These are phyloP conservation scores for Osedax fenrisi DNA, from an alignment of 2,888 invertebrate species.

Conservation along the genomic window DNA sequence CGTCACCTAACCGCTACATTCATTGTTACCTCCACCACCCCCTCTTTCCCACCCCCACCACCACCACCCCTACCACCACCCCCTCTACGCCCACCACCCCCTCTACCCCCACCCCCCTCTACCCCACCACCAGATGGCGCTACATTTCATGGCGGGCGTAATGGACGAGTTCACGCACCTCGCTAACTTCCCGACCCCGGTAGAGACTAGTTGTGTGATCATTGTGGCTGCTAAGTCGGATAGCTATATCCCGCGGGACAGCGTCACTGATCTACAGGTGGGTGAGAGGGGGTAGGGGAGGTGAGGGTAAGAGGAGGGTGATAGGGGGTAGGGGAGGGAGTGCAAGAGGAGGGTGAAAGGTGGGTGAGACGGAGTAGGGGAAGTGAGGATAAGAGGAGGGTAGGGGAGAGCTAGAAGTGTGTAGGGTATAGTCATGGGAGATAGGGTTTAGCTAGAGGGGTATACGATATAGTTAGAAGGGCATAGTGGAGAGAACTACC, in stretches of 20 bases:
- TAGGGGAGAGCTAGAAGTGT: neutral
- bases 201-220: conserved; percentile 76
- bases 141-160: conserved; percentile 86
- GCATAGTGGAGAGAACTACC: no score
- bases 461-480: no score
- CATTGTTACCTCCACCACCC: neutral
- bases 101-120: neutral
- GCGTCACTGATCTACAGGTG: conserved; percentile 61
- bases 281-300: no score
- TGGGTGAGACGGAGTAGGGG: no score
- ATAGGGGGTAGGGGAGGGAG: neutral
- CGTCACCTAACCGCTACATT: neutral
- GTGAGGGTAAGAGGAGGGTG: neutral
- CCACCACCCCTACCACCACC: neutral
- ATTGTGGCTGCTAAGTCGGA: conserved; percentile 79
- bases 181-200: conserved; percentile 71
- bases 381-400: neutral
- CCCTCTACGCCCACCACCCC: neutral
- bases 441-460: neutral
- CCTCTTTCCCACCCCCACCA: neutral
- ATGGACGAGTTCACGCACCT: conserved; percentile 98
- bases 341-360: neutral
- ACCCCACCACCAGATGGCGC: conserved; percentile 20
- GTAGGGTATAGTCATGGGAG: neutral
- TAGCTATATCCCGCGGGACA: conserved; percentile 70